Evolutionary conservation across 2,797 vertebrate species (phyloP).

Genomic region (Schizothorax lantsangensis): DNA sequence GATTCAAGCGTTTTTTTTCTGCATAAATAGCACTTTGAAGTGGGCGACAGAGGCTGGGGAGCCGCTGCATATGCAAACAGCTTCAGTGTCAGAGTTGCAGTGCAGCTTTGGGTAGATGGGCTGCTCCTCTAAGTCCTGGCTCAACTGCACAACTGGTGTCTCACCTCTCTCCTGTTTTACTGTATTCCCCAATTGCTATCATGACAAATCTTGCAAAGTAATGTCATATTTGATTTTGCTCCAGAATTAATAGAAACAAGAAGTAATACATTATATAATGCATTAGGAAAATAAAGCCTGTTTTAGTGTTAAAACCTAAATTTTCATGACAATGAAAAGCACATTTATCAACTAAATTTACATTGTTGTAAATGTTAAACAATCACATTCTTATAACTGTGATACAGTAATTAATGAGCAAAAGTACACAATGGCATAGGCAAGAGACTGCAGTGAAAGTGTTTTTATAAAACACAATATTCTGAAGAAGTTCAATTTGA

Average conservation of each 20-base stretch:
- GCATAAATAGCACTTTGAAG: slow-evolving; percentile 86
- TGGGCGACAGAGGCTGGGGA: slow-evolving; percentile 59
- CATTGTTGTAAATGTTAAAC: background rate
- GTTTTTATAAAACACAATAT: background rate
- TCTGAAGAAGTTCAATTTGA: background rate
- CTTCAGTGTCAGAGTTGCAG: slow-evolving; percentile 66
- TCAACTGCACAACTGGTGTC: slow-evolving; percentile 52
- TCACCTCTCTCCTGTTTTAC: slow-evolving; percentile 53
- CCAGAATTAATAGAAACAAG: background rate
- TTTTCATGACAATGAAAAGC: background rate
- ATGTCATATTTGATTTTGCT: background rate
- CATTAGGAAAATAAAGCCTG: background rate
- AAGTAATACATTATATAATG: background rate
- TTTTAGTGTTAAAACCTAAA: background rate
- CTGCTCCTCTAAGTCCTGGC: slow-evolving; percentile 32
- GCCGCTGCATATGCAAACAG: slow-evolving; percentile 65
- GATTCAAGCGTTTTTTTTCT: slow-evolving; percentile 75
- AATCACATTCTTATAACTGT: background rate
- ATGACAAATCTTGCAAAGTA: background rate
- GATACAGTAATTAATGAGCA: background rate
- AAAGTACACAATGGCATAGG: background rate
- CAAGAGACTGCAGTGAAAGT: background rate
- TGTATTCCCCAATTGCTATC: slow-evolving; percentile 54
- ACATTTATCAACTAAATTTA: background rate
- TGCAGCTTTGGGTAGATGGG: slow-evolving; percentile 65